A percentile compares a stretch with the other conserved stretches of the same genome.
Conservation (phyloP, 23 tunicate species). For the Ciona savignyi region DNA sequence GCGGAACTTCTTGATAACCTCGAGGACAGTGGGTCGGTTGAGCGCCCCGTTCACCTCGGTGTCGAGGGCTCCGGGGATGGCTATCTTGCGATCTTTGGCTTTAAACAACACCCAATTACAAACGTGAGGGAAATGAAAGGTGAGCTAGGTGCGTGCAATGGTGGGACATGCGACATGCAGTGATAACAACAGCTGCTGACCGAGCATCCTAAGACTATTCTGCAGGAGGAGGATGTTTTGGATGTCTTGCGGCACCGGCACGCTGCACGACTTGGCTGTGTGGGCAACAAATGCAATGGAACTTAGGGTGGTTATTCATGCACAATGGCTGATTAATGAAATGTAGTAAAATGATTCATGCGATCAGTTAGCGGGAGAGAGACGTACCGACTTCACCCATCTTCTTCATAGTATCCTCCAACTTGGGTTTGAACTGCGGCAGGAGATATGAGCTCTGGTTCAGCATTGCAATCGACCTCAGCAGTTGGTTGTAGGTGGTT, state of each 20-base stretch:
- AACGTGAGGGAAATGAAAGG: no score
- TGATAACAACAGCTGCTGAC: conserved; percentile 19
- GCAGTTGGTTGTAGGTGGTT: conserved; percentile 57
- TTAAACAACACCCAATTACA: neutral
- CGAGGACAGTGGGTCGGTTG: conserved; percentile 68
- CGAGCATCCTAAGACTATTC: conserved; percentile 70
- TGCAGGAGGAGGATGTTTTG: conserved; percentile 75
- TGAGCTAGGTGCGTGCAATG: no score
- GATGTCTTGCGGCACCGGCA: conserved; percentile 67
- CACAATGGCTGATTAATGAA: no score
- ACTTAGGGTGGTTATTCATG: neutral
- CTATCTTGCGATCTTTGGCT: conserved; percentile 72
- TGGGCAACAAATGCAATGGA: conserved; percentile 1
- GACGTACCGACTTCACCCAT: conserved; percentile 90
- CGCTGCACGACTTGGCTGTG: conserved; percentile 67
- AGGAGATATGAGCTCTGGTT: conserved; percentile 69
- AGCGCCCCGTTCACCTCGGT: conserved; percentile 21
- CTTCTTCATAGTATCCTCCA: conserved; percentile 91
- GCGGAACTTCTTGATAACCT: conserved; percentile 64
- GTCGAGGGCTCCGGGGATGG: conserved; percentile 44
- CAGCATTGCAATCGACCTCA: conserved; percentile 56
- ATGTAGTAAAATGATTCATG: neutral
- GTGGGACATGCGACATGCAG: no score
- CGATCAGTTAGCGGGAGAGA: conserved; percentile 30
- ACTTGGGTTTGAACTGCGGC: conserved; percentile 45